Conservation (phyloP, 2,113 vertebrate genomes). For the Mastomys natalensis region DNA sequence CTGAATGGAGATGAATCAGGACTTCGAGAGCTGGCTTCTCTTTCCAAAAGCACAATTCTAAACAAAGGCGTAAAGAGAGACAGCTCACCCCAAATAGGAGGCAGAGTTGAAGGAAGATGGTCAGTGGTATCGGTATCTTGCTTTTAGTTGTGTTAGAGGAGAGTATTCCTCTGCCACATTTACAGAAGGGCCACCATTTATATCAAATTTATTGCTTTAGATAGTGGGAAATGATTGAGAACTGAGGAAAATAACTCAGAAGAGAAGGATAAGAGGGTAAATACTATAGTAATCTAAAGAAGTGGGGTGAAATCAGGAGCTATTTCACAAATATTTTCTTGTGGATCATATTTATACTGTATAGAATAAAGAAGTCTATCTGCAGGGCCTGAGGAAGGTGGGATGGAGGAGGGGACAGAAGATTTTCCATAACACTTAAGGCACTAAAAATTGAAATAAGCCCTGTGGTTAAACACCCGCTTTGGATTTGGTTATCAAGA, state of each 20-base stretch:
- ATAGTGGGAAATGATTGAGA: not conserved
- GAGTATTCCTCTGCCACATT: not conserved
- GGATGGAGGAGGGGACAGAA: not conserved
- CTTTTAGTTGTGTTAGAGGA: not conserved
- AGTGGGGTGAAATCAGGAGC: not conserved
- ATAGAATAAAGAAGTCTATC: not conserved
- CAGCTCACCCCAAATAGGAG: not conserved
- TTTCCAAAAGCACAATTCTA: not conserved
- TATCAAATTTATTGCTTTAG: not conserved
- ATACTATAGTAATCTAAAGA: not conserved
- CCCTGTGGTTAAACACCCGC: slow-evolving; percentile 12
- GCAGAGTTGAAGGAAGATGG: not conserved
- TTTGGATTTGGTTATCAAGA: slow-evolving; percentile 42
- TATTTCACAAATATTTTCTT: not conserved
- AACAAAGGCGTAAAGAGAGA: slow-evolving; percentile 1
- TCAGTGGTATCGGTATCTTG: not conserved
- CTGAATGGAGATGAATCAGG: not conserved
- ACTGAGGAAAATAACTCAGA: not conserved
- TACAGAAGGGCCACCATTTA: not conserved
- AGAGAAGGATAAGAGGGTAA: not conserved
- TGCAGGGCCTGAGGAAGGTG: not conserved
- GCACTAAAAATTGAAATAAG: slow-evolving; percentile 5
- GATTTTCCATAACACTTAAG: not conserved
- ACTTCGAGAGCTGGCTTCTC: not conserved
- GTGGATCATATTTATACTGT: not conserved